Conservation (phyloP, 2,113 vertebrate species). For the Ageneiosus marmoratus region DNA sequence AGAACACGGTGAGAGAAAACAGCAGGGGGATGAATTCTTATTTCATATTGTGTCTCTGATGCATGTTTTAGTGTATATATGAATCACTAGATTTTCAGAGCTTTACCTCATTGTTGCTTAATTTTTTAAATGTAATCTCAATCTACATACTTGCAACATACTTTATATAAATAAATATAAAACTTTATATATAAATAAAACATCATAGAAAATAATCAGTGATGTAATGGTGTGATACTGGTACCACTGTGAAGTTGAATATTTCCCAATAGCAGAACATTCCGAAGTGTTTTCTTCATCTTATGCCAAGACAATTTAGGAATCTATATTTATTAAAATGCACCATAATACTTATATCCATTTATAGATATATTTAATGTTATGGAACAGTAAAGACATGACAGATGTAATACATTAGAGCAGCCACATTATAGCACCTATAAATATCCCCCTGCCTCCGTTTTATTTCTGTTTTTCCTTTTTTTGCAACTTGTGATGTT, state of each 20-base stretch:
- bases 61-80: not conserved
- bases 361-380: not conserved
- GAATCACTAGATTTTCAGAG: not conserved
- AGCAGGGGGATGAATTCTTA: not conserved
- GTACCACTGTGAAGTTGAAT: not conserved
- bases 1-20: not conserved
- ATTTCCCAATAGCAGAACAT: not conserved
- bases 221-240: not conserved
- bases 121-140: not conserved
- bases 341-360: not conserved
- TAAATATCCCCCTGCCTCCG: not conserved
- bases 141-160: not conserved
- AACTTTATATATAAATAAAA: not conserved
- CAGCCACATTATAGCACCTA: not conserved
- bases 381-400: not conserved
- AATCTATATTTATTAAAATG: not conserved
- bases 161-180: not conserved
- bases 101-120: not conserved
- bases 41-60: not conserved
- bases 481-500: not conserved
- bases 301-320: not conserved
- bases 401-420: not conserved
- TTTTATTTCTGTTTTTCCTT: not conserved
- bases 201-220: not conserved
- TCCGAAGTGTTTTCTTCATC: not conserved